Base-by-base conservation (phyloP, 2,113 vertebrate species). In the Chaenogobius annularis region DNA sequence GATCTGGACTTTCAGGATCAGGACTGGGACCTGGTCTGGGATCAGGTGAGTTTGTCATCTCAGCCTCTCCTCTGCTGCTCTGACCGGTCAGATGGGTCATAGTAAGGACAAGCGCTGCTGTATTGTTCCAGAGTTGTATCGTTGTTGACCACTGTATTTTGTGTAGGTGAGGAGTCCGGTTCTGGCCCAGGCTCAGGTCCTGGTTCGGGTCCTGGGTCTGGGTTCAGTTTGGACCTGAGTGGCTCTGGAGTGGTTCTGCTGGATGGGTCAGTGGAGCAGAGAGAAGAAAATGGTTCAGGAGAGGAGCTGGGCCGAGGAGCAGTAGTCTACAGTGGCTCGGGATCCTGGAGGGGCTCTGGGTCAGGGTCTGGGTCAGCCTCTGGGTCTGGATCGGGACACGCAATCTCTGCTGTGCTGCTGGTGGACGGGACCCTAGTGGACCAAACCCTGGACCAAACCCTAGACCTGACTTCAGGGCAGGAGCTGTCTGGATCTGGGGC, bases 401-500 rank as follows among this genome's bases (percentile, higher is more conserved):
- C 26, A 31, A 31, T 31, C 4, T 31, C 26, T 31, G 26, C 1
- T 31, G 72, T 93, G 89, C 94, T 92, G 71, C 93, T 95, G 44
- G 52, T 95, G 35, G 91, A 95, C 74, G 89, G 87, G 40, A 90
- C 92, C 54, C 90, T 85, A 44, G 79, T 92, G 70, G 95, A 96
- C 85, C 85, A 91, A 69, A 91, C 91, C 79, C 26, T 93, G 70
- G 95, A 96, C 85, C 85, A 91, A 69, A 91, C 91, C 79, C 26
- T 93, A 69, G 95, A 96, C 85, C 85, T 91, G 0, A 89, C 93
- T 9, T 86, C 85, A 48, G 87, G 93, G 31, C 94, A 96, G 72
- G 96, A 97, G 69, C 75, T 95, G 13, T 96, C 95, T 3, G 94
- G 94, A 46, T 8, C 89, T 54, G 77, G 91, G 63, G 75, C 72